Evolutionary conservation across 2,113 vertebrate genomes (phyloP), one percentile per base, ranked within the genome.

Genomic region (Gorsachius goisagi): DNA sequence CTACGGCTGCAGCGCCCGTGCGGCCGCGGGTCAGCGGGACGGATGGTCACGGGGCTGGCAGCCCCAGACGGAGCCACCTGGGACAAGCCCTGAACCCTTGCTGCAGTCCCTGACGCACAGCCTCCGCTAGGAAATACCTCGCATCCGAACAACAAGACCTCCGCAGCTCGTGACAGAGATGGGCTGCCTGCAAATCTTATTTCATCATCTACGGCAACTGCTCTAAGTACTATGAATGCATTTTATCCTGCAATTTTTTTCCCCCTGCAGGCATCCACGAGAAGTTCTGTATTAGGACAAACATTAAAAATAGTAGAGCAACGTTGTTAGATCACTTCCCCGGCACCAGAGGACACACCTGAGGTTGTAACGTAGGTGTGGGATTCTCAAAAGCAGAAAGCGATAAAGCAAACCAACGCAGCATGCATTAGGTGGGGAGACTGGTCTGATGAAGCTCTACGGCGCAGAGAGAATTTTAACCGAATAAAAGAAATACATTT

Each of bases 251-350:
- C 64, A 83, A 37, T 59, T 90, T 94, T 90, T 94, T 90, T 35
- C 26, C n/a, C 69, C 90, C 81, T 94, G 62, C 77, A 95, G 88
- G 66, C 92, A 94, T 67, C 74, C 1, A 1, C 26, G n/a, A 91
- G 76, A 82, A 86, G 50, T 60, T 96, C 50, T 80, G 88, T 89
- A 91, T 88, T 56, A 84, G 81, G 33, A 64, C 12, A 69, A 89
- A 86, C 81, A 88, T 81, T 75, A 93, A 96, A 95, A 95, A 90
- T 76, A 81, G 30, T 55, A 85, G 15, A 93, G 56, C 74, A 56
- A 81, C 13, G 19, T 89, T 79, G 18, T 89, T 79, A 71, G 80
- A 90, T 83, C 76, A 53, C 72, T 85, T 83, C 49, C 8, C 37
- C 81, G 85, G 75, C 66, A 90, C 74, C 63, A 89, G 58, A 75